A percentile compares a stretch with the other conserved stretches of the same genome.
Evolutionary conservation across 2,888 invertebrate species (phyloP).

Genomic region (Hoplodrina ambigua): DNA sequence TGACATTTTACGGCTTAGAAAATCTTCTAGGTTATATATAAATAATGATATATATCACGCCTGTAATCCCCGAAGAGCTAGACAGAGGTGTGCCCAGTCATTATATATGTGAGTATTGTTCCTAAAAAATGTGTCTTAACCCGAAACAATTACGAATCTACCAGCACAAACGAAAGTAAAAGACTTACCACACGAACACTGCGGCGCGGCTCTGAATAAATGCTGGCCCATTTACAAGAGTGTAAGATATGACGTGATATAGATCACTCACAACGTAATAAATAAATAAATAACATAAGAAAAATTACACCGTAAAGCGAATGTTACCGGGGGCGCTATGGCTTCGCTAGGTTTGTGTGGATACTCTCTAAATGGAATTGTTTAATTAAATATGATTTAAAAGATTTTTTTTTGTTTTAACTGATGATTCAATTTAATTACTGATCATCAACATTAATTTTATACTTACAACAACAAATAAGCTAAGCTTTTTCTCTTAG

Average conservation of each 20-base stretch:
- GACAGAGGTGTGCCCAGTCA: no score
- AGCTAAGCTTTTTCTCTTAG: no score
- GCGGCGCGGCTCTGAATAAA: constrained; percentile 78
- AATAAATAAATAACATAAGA: constrained; percentile 91
- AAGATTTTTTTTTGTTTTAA: background rate
- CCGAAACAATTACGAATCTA: constrained; percentile 59
- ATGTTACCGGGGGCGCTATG: constrained; percentile 88
- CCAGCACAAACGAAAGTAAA: constrained; percentile 67
- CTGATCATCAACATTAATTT: no score
- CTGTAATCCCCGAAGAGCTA: no score
- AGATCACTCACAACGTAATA: constrained; percentile 90
- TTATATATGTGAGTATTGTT: no score
- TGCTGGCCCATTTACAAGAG: constrained; percentile 89
- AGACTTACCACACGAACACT: constrained; percentile 68
- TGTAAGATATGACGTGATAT: constrained; percentile 90
- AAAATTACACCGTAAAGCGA: constrained; percentile 91
- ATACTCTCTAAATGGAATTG: constrained; percentile 54
- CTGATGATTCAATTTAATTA: no score
- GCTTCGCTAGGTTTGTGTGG: constrained; percentile 71
- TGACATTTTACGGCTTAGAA: no score
- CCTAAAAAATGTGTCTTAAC: background rate
- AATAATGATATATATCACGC: no score
- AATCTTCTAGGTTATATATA: no score
- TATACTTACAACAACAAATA: no score
- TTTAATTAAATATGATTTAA: background rate